A percentile compares a stretch with the other conserved stretches of the same genome.
These are phyloP conservation scores for Lagocephalus sceleratus DNA, from an alignment of 2,797 vertebrate species.

Conservation along the genomic window DNA sequence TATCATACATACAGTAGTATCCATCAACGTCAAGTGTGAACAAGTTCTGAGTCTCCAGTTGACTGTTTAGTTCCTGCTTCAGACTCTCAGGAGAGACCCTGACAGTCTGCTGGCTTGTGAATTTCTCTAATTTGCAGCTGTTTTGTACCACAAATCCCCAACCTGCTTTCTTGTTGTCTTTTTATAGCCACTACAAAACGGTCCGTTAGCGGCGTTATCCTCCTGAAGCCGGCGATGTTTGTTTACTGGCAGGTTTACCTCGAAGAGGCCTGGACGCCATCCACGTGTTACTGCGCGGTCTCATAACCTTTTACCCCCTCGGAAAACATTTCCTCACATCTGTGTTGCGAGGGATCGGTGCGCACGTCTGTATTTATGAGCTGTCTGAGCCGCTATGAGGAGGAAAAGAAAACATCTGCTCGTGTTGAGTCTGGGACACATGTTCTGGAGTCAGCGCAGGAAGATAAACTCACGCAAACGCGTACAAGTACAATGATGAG, in stretches of 20 bases:
- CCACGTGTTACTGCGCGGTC: conserved; percentile 34
- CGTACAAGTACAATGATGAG: no score
- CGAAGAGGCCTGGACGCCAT: conserved; percentile 14
- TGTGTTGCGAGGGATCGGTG: conserved; percentile 19
- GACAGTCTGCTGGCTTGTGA: conserved; percentile 36
- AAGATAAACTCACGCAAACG: not conserved
- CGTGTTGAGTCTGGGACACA: conserved; percentile 32
- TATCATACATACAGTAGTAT: conserved; percentile 28
- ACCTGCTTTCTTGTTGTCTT: conserved; percentile 25
- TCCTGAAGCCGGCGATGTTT: conserved; percentile 6
- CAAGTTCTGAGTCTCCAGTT: conserved; percentile 40
- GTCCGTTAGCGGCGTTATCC: conserved; percentile 15
- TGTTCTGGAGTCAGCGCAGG: not conserved
- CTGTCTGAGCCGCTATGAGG: conserved; percentile 35
- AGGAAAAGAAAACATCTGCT: conserved; percentile 54
- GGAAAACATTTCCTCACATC: conserved; percentile 30
- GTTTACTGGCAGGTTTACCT: conserved; percentile 28
- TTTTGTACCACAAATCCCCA: conserved; percentile 38
- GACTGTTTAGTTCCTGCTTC: conserved; percentile 43
- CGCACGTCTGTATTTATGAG: conserved; percentile 56
- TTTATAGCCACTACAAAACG: conserved; percentile 28
- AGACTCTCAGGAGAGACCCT: conserved; percentile 36
- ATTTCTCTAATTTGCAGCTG: conserved; percentile 37
- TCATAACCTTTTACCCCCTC: conserved; percentile 36
- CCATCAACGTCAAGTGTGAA: conserved; percentile 1